phyloP scores from a whole-genome alignment of 2,113 vertebrate species.

The Mesitornis unicolor region DNA sequence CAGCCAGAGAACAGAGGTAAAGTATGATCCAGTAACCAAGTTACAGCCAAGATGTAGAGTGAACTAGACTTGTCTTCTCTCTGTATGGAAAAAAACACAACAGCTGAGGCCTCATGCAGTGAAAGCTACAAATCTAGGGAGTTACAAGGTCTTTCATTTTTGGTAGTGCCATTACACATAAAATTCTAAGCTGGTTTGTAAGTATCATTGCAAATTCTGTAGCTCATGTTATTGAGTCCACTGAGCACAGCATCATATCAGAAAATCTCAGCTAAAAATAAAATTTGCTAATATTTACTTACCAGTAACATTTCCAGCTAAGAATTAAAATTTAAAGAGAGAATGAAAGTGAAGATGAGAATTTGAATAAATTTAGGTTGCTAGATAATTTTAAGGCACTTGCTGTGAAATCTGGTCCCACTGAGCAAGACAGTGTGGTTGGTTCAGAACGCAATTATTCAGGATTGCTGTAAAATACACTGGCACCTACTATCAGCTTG shows the following conservation, averaged over 20 bases:
- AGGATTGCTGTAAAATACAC: neutral
- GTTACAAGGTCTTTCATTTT: neutral
- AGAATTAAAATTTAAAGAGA: neutral
- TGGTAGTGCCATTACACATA: neutral
- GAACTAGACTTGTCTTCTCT: neutral
- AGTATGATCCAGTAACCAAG: neutral
- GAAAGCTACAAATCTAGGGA: neutral
- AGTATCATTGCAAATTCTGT: neutral
- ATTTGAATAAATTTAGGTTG: neutral
- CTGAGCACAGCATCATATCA: neutral
- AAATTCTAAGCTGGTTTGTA: neutral
- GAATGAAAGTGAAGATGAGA: neutral
- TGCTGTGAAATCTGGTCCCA: constrained; percentile 29
- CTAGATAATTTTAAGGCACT: neutral
- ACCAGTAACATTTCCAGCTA: neutral
- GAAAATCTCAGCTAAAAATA: neutral
- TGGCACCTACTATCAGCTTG: neutral
- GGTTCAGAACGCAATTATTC: neutral
- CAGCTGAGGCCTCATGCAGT: neutral
- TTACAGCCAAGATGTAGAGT: neutral
- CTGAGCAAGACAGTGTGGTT: neutral
- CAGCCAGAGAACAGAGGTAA: neutral
- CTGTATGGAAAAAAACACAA: neutral
- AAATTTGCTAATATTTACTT: neutral
- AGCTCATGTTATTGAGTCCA: neutral